These are phyloP conservation scores for Lasioglossum villosulum DNA, from an alignment of 2,888 invertebrate species.

Conservation along the genomic window DNA sequence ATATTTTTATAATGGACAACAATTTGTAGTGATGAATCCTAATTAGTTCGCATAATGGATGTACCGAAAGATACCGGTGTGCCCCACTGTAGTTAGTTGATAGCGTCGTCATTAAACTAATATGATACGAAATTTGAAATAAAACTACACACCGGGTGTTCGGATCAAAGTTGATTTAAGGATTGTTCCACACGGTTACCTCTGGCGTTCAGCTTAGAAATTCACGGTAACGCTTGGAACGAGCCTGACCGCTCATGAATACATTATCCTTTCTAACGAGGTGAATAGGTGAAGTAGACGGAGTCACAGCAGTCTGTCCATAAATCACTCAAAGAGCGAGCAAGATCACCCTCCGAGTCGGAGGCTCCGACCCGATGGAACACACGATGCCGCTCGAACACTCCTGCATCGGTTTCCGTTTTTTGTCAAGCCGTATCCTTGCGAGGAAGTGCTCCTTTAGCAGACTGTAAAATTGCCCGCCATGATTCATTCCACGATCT, in stretches of 20 bases:
- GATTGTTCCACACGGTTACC: slow-evolving; percentile 15
- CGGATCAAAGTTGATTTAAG: slow-evolving; percentile 26
- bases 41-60: too few species aligned
- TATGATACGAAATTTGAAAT: background rate
- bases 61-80: too few species aligned
- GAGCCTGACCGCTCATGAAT: slow-evolving; percentile 77
- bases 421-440: slow-evolving; percentile 58
- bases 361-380: slow-evolving; percentile 40
- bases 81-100: background rate
- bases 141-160: background rate
- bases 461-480: slow-evolving; percentile 71
- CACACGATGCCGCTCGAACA: slow-evolving; percentile 59
- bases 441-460: slow-evolving; percentile 63
- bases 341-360: slow-evolving; percentile 67
- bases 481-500: slow-evolving; percentile 39
- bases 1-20: too few species aligned
- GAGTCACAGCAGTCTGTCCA: slow-evolving; percentile 77
- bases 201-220: slow-evolving; percentile 35
- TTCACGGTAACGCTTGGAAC: slow-evolving; percentile 30
- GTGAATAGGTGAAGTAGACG: slow-evolving; percentile 82
- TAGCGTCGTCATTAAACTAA: background rate
- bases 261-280: slow-evolving; percentile 82
- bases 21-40: too few species aligned
- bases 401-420: slow-evolving; percentile 78
- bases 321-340: slow-evolving; percentile 79